Evolutionary conservation across 2,113 vertebrate species (phyloP).

Genomic region (Microcebus griseorufus): DNA sequence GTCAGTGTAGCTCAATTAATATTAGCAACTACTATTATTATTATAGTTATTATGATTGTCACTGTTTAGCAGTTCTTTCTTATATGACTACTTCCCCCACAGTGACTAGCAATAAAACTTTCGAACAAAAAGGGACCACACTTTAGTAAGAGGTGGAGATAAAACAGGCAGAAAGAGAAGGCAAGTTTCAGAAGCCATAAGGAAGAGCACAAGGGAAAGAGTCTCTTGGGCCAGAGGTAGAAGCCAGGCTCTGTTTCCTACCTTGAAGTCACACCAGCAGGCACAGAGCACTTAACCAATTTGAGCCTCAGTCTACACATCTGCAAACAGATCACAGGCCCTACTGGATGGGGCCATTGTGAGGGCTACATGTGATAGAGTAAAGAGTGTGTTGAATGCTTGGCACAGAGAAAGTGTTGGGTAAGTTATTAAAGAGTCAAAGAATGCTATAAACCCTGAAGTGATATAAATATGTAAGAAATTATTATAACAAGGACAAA

Average conservation of each 20-base stretch:
- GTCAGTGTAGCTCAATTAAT: background rate
- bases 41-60: background rate
- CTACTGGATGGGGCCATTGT: background rate
- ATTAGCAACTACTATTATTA: background rate
- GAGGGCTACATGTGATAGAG: background rate
- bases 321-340: background rate
- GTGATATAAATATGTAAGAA: slow-evolving; percentile 52
- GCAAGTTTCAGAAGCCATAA: background rate
- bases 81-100: background rate
- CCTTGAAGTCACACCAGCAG: background rate
- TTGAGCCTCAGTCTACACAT: background rate
- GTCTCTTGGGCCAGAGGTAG: background rate
- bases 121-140: background rate
- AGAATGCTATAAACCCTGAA: background rate
- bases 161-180: background rate
- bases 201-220: too few relatives aligned
- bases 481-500: slow-evolving; percentile 50
- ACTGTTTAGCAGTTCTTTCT: background rate
- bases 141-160: background rate
- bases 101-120: background rate
- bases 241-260: background rate
- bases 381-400: background rate
- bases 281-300: background rate
- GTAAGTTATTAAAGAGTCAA: slow-evolving; percentile 49
- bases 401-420: background rate